A percentile compares a stretch with the other conserved stretches of the same genome.
These are phyloP conservation scores for Halesus radiatus DNA, from an alignment of 1,140 invertebrate genomes.

Conservation along the genomic window DNA sequence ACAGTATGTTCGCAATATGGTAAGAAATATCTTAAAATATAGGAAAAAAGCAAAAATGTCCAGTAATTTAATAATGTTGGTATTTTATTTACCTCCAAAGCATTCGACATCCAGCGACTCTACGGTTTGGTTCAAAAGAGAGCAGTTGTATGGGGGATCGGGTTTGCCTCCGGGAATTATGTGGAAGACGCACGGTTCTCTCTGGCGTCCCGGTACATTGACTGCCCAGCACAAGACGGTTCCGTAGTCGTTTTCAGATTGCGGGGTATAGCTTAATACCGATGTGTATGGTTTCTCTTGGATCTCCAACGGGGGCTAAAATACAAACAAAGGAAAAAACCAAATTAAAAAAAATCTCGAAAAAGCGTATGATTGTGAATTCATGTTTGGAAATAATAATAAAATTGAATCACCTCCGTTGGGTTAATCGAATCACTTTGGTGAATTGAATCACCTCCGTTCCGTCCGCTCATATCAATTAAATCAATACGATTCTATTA, in stretches of 20 bases:
- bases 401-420: too few relatives aligned
- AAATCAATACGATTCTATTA: too few relatives aligned
- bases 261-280: slow-evolving; percentile 80
- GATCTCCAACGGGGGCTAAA: slow-evolving; percentile 60
- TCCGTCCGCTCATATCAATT: too few relatives aligned
- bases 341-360: too few relatives aligned
- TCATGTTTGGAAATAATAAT: too few relatives aligned
- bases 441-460: too few relatives aligned
- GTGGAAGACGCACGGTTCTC: slow-evolving; percentile 80
- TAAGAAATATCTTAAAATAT: background rate
- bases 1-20: background rate
- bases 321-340: background rate
- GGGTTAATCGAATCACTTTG: too few relatives aligned
- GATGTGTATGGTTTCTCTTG: slow-evolving; percentile 73
- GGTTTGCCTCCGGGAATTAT: slow-evolving; percentile 84
- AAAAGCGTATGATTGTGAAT: too few relatives aligned
- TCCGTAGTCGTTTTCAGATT: slow-evolving; percentile 78
- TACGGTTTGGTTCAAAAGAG: slow-evolving; percentile 84
- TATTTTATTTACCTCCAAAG: slow-evolving; percentile 68
- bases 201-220: slow-evolving; percentile 77
- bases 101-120: slow-evolving; percentile 84
- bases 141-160: slow-evolving; percentile 85
- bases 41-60: background rate
- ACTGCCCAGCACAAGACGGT: slow-evolving; percentile 78
- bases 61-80: background rate